A percentile compares a stretch with the other conserved stretches of the same genome.
These are phyloP conservation scores for Lasioglossum vierecki DNA, from an alignment of 2,888 invertebrate species.

Conservation along the genomic window DNA sequence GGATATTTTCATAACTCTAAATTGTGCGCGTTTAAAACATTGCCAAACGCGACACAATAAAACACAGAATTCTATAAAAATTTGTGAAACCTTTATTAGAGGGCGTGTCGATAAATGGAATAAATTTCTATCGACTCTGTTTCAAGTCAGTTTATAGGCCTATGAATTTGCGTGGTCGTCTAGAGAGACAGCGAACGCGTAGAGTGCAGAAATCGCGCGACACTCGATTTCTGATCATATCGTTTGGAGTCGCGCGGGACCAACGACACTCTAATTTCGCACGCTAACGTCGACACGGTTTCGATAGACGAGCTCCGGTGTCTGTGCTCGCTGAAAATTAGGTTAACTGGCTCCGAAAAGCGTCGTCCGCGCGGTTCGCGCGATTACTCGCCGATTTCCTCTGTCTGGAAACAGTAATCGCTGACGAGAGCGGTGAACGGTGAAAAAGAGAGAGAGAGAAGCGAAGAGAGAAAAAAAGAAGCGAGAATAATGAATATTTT, in stretches of 20 bases:
- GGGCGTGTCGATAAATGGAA: not conserved
- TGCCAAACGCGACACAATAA: not conserved
- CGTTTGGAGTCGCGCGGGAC: not conserved
- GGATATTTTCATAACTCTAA: not conserved
- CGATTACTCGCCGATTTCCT: constrained; percentile 26
- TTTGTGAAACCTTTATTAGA: not conserved
- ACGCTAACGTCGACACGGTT: not conserved
- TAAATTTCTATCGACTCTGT: not conserved
- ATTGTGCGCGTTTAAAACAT: not conserved
- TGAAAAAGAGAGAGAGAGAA: not conserved
- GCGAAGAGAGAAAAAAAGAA: not conserved
- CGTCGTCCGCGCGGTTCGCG: not conserved
- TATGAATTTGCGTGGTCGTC: not conserved
- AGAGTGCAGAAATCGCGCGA: not conserved
- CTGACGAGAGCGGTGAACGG: not conserved
- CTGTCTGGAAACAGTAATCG: constrained; percentile 36
- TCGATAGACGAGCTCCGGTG: not conserved
- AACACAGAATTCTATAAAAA: not conserved
- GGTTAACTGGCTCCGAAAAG: not conserved
- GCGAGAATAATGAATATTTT: constrained; percentile 26
- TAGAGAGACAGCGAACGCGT: not conserved
- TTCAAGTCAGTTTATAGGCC: not conserved
- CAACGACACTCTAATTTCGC: not conserved
- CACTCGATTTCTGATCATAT: not conserved
- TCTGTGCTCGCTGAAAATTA: not conserved